Conservation (phyloP, 2,113 vertebrate species). For the Alethe diademata region DNA sequence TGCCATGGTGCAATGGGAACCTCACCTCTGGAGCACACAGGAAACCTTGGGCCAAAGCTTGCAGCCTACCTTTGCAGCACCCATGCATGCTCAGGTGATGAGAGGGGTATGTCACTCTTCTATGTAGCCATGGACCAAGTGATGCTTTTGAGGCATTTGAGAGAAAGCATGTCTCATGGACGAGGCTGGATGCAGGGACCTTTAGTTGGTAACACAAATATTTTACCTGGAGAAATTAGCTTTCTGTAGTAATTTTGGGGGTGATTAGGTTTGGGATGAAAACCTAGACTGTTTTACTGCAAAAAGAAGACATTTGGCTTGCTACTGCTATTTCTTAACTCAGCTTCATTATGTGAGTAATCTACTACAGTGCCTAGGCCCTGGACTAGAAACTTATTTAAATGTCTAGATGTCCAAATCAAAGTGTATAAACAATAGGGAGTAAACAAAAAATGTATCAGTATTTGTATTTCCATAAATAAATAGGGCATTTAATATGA, state of each 20-base stretch:
- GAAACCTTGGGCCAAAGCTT: background rate
- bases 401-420: background rate
- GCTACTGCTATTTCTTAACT: background rate
- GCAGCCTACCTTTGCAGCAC: background rate
- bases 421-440: background rate
- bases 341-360: background rate
- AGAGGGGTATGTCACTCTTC: background rate
- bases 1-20: background rate
- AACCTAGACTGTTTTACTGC: background rate
- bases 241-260: background rate
- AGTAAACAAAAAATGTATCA: background rate
- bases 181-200: background rate
- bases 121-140: background rate
- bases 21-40: background rate
- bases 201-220: background rate
- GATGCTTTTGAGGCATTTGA: background rate
- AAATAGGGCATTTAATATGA: background rate
- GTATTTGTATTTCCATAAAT: background rate
- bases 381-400: background rate
- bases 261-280: background rate
- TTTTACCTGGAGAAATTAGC: background rate
- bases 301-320: background rate
- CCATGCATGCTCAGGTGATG: fast-evolving
- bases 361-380: background rate
- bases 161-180: background rate